Percentiles rank a stretch among this genome's conserved stretches.
phyloP scores from a whole-genome alignment of 1,140 invertebrate species.

The Caerostris darwini region DNA sequence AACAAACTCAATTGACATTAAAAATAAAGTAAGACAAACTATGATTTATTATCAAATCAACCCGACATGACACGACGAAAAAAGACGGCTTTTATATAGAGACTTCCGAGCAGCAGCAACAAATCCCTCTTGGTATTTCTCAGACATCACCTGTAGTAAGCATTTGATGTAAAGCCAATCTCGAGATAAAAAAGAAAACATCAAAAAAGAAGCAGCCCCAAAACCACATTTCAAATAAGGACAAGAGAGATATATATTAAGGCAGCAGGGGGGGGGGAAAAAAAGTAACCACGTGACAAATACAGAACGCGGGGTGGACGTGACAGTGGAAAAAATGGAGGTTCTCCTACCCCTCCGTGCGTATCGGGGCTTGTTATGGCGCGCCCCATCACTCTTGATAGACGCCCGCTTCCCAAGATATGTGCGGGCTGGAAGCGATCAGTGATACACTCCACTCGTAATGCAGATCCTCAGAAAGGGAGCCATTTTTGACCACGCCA shows the following conservation, averaged over 20 bases:
- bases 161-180: neutral
- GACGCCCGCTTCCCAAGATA: neutral
- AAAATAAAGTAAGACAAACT: neutral
- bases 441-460: neutral
- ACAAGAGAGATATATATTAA: constrained; percentile 18
- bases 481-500: neutral
- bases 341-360: neutral
- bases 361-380: constrained; percentile 35
- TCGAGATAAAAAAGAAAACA: neutral
- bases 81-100: neutral
- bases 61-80: neutral
- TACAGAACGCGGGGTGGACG: neutral
- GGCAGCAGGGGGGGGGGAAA: neutral
- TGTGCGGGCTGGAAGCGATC: neutral
- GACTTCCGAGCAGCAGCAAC: neutral
- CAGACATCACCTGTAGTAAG: neutral
- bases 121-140: constrained; percentile 8
- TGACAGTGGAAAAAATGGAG: constrained; percentile 15
- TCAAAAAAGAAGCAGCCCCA: neutral
- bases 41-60: neutral
- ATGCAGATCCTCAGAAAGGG: neutral
- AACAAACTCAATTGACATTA: too few species aligned
- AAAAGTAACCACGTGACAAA: constrained; percentile 19
- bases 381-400: constrained; percentile 17
- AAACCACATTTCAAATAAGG: constrained; percentile 20